These are phyloP conservation scores for Malurus cyaneus DNA, from an alignment of 2,113 vertebrate species.

Conservation along the genomic window DNA sequence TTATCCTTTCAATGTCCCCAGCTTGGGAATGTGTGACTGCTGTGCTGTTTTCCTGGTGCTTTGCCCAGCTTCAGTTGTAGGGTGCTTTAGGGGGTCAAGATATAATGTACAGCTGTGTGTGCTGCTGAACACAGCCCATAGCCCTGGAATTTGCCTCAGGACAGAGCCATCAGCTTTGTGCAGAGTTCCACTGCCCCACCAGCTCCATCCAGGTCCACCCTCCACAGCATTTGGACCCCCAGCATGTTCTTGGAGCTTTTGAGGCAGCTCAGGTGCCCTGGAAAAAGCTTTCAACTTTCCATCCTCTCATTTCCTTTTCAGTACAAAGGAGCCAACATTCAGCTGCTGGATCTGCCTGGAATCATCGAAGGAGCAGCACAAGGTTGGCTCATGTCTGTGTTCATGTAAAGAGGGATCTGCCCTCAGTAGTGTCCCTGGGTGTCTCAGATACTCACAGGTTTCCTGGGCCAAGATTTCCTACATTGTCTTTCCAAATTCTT, in stretches of 20 bases:
- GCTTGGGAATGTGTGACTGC: fast-evolving
- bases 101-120: fast-evolving
- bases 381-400: slow-evolving; percentile 73
- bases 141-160: neutral
- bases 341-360: slow-evolving; percentile 95
- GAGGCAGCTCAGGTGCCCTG: neutral
- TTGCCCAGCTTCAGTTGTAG: neutral
- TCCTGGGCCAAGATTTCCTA: neutral
- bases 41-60: neutral
- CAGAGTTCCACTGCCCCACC: neutral
- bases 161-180: neutral
- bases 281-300: neutral
- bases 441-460: neutral
- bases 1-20: neutral
- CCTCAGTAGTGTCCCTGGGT: neutral
- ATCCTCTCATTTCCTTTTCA: slow-evolving; percentile 49
- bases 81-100: neutral
- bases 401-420: neutral
- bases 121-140: neutral
- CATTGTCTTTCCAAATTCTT: neutral
- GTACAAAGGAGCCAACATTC: slow-evolving; percentile 99
- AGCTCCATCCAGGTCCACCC: neutral
- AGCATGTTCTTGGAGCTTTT: fast-evolving
- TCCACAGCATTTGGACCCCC: neutral
- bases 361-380: slow-evolving; percentile 98